Percentiles rank a stretch among this genome's conserved stretches.
Evolutionary conservation across 2,797 vertebrate genomes (phyloP).

Genomic region (Anguilla obscura): DNA sequence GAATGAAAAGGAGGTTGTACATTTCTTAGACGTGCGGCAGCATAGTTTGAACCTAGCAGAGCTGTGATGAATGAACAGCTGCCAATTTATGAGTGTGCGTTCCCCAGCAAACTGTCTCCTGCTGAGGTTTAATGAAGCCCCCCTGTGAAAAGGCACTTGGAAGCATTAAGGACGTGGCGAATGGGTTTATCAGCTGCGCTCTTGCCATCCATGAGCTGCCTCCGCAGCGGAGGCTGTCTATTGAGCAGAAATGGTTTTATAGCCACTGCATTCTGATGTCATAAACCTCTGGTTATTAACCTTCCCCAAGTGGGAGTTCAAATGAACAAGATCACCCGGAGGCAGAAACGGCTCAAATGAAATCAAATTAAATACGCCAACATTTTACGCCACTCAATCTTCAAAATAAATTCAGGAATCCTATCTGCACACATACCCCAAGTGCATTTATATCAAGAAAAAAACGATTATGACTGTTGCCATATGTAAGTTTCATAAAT

Average conservation of each 20-base stretch:
- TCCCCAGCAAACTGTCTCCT: conserved; percentile 13
- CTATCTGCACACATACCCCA: not conserved
- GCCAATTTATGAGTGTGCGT: conserved; percentile 3
- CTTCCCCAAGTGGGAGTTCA: conserved; percentile 19
- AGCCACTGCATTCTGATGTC: conserved; percentile 14
- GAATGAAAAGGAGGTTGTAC: not conserved
- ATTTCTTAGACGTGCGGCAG: not conserved
- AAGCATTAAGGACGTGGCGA: not conserved
- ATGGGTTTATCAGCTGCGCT: not conserved
- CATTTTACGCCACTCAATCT: conserved; percentile 3
- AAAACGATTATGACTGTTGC: not conserved
- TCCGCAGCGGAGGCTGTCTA: conserved; percentile 6
- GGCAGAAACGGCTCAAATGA: conserved; percentile 12
- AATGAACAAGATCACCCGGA: conserved; percentile 21
- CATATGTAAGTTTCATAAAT: not conserved
- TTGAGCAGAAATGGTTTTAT: not conserved
- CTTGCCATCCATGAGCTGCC: not conserved
- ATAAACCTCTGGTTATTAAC: conserved; percentile 26
- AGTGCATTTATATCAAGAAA: not conserved
- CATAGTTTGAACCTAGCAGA: not conserved
- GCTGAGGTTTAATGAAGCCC: conserved; percentile 29
- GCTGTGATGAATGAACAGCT: conserved; percentile 22
- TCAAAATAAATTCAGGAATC: not conserved
- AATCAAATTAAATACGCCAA: not conserved
- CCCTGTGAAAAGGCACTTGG: not conserved